Base-by-base conservation (phyloP, 2,797 vertebrate species). In the Syngnathus acus region DNA sequence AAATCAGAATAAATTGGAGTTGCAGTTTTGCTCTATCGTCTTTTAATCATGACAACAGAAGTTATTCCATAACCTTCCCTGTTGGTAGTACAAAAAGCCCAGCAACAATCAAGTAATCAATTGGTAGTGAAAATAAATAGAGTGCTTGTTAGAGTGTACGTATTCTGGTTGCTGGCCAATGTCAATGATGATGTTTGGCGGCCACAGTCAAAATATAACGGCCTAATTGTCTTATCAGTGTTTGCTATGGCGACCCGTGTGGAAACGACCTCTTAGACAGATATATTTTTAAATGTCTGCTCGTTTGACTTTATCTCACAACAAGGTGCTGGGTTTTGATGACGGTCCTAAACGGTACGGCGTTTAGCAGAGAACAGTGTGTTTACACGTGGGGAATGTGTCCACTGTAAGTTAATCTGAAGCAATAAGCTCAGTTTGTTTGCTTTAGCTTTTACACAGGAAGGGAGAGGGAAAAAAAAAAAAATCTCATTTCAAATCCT, bases 401-500 rank as follows among this genome's bases (percentile, higher is more conserved):
- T 92, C 91, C 90, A 91, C 89, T 92, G 90, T 92, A 91, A 92
- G 86, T 91, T 92, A 92, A 92, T 93, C 92, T 93, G 89, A 86
- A 90, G 91, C 91, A 92, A 92, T 93, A 91, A 91, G 89, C 90
- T 93, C 91, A 87, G 72, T 95, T 95, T 95, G 92, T 95, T 96
- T 96, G 94, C 91, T 94, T 95, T 93, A 94, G 88, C 90, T 90
- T 92, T 66, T 91, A 90, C 53, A 86, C 84, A 84, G 86, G 79
- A 86, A 86, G 84, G 82, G 88, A 85, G 66, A 76, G 78, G 80
- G 80, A 77, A 9, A 63, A 87, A 83, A 82, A 86, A 83, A 87
- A 84, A 94, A 96, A 92, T 94, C 92, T 93, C 91, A 93, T 94
- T 95, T 96, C 91, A 94, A 96, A 96, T 95, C 93, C 94, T 94